A percentile compares a stretch with the other conserved stretches of the same genome.
Conservation (phyloP, 1,140 invertebrate genomes). For the Orussus abietinus region DNA sequence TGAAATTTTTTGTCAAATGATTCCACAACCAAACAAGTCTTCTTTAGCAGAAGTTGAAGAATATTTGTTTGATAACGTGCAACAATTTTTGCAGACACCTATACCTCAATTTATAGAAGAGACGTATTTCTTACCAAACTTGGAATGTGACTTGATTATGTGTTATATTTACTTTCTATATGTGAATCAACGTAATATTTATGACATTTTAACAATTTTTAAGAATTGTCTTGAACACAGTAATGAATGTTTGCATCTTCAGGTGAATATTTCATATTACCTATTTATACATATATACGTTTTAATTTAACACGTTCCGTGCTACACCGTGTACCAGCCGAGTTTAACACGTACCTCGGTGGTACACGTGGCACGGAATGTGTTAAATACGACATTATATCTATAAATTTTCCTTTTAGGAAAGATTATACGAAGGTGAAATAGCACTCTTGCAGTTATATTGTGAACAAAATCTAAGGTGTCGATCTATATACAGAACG, state of each 20-base stretch:
- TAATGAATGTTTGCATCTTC: constrained; percentile 23
- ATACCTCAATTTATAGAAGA: constrained; percentile 17
- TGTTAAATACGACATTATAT: too few species aligned
- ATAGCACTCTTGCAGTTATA: constrained; percentile 49
- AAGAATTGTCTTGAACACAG: constrained; percentile 34
- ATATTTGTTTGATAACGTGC: constrained; percentile 29
- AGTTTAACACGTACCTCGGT: too few species aligned
- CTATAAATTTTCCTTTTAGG: constrained; percentile 26
- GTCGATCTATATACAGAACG: constrained; percentile 18
- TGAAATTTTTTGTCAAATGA: constrained; percentile 27
- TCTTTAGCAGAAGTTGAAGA: constrained; percentile 24
- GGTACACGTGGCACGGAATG: too few species aligned
- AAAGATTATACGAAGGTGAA: constrained; percentile 44
- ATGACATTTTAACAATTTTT: constrained; percentile 28
- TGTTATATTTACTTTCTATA: constrained; percentile 57
- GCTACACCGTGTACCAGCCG: too few species aligned
- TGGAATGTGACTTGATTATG: constrained; percentile 54
- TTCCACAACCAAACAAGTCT: constrained; percentile 19
- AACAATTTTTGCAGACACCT: constrained; percentile 24
- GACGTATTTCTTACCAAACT: constrained; percentile 52
- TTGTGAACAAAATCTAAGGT: constrained; percentile 22
- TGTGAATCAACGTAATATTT: constrained; percentile 31
- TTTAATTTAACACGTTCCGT: too few species aligned
- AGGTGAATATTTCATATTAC: constrained; percentile 23
- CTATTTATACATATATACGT: background rate